These are phyloP conservation scores for Carposina sasakii DNA, from an alignment of 1,140 invertebrate species.

Conservation along the genomic window DNA sequence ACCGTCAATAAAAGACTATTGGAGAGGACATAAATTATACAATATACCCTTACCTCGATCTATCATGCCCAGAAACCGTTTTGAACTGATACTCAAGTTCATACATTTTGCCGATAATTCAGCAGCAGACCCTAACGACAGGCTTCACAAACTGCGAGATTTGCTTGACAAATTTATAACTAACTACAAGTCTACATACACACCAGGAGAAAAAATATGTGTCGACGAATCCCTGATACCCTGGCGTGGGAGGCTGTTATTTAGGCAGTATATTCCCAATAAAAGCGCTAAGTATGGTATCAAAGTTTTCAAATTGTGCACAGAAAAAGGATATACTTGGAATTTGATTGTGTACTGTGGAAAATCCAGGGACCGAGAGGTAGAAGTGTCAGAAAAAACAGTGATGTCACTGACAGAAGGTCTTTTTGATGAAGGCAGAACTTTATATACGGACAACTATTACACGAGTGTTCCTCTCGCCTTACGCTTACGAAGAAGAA, in stretches of 20 bases:
- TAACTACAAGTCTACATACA: too few species aligned
- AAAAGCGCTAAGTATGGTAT: constrained; percentile 16
- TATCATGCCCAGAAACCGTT: too few species aligned
- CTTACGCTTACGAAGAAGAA: constrained; percentile 5
- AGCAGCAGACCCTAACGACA: too few species aligned
- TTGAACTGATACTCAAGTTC: too few species aligned
- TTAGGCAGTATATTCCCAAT: constrained; percentile 10
- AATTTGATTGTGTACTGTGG: constrained; percentile 12
- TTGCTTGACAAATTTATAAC: too few species aligned
- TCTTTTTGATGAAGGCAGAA: constrained; percentile 6
- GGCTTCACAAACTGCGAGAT: too few species aligned
- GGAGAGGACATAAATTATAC: too few species aligned
- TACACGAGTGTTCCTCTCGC: constrained; percentile 18
- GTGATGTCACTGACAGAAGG: constrained; percentile 4
- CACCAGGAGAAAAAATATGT: constrained; percentile 1
- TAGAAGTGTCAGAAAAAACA: constrained; percentile 9
- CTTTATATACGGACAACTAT: constrained; percentile 11
- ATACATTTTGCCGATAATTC: too few species aligned
- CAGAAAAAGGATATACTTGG: constrained; percentile 11
- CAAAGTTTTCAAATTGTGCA: constrained; percentile 16
- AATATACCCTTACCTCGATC: too few species aligned
- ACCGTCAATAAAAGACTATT: too few species aligned
- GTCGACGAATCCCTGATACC: constrained; percentile 15
- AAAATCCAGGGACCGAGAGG: neutral
- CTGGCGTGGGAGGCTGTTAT: constrained; percentile 10